Base-by-base conservation (phyloP, 1,140 invertebrate species). In the Ceratosolen fusciceps region DNA sequence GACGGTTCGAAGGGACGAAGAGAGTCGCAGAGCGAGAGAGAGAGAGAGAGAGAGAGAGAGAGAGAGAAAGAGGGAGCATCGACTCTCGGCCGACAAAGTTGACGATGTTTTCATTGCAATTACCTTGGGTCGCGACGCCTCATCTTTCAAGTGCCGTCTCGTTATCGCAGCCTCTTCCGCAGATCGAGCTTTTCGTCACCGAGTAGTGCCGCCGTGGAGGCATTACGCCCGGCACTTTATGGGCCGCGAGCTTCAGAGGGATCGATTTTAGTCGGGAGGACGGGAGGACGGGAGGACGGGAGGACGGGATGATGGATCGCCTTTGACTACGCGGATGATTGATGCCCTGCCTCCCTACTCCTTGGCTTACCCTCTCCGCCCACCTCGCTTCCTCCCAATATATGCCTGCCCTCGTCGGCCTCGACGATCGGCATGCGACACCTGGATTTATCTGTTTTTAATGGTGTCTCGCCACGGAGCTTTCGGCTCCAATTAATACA, bases 71-170 rank as follows among this genome's bases (percentile, higher is more conserved):
- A n/a, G n/a, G n/a, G n/a, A 58, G 31, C 37, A 37, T 37, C 26
- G 3, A 9, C 16, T 14, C 0, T 58, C 72, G 7, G 81, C 80
- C 84, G 82, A 84, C 84, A 82, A 82, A 81, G 82, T 83, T 82
- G 87, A 86, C 85, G 85, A 88, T 88, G 87, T 88, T 88, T 88
- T 88, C 87, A 85, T 88, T 88, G 87, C 87, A 88, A 87, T 86
- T 87, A 86, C 56, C 72, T 62, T 60, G 56, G 1, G 12, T n/a
- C 2, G 56, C 14, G 72, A 60, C 72, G 72, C 56, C 72, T 74
- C 72, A 62, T 74, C 56, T 47, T 37, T 74, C 72, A 74, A 60
- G 54, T 31, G n/a, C n/a, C 54, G 56, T 73, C 71, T 73, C 29
- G 71, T 73, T 73, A 73, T 73, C 71, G 26, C 49, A 19, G 10